These are phyloP conservation scores for Monochamus saltuarius DNA, from an alignment of 1,140 invertebrate species.

Conservation along the genomic window DNA sequence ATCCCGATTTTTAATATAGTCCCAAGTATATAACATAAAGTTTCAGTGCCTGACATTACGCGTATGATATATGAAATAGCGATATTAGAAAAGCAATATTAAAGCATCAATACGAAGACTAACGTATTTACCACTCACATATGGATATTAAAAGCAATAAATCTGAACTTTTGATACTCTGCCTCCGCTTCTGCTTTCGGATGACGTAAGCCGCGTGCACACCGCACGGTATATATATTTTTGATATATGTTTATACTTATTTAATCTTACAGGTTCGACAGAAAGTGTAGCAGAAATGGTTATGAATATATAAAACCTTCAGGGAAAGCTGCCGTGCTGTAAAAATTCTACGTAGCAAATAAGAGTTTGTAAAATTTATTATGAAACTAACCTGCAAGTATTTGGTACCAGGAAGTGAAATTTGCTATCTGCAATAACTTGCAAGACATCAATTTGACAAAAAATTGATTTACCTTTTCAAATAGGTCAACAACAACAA, in stretches of 20 bases:
- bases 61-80: conserved; percentile 27
- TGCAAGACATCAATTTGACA: no score
- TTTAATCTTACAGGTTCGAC: conserved; percentile 1
- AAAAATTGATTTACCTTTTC: no score
- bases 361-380: no score
- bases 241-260: conserved; percentile 18
- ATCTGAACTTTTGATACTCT: conserved; percentile 33
- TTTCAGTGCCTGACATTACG: neutral
- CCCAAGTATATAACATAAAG: conserved; percentile 19
- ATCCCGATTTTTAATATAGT: conserved; percentile 21
- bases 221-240: conserved; percentile 14
- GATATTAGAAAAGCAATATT: conserved; percentile 20
- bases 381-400: no score
- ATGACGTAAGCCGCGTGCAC: neutral
- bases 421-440: no score
- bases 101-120: conserved; percentile 28
- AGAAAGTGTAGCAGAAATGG: conserved; percentile 1
- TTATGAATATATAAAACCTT: no score
- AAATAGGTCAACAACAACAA: no score
- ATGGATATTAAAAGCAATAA: conserved; percentile 39
- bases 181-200: conserved; percentile 21
- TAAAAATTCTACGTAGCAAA: no score
- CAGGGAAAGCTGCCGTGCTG: no score
- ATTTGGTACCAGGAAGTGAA: no score
- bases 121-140: conserved; percentile 32